phyloP scores from a whole-genome alignment of 2,113 vertebrate genomes.

The Cephalopholis sonnerati region DNA sequence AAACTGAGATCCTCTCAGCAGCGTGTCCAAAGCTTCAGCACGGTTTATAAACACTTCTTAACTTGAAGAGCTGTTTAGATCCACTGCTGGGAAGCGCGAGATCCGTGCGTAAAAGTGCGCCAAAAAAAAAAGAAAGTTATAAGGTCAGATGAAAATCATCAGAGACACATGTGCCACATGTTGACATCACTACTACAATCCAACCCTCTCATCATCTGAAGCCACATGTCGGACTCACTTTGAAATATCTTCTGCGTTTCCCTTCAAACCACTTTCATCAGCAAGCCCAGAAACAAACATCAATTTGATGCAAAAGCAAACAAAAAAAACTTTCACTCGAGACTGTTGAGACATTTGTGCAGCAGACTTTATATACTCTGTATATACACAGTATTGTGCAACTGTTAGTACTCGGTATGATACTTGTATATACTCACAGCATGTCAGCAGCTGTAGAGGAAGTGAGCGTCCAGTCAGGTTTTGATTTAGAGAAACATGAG shows the following conservation, averaged over 20 bases:
- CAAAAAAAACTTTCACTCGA: neutral
- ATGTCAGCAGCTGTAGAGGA: conserved; percentile 13
- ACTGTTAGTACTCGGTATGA: neutral
- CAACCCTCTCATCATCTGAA: neutral
- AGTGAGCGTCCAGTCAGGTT: neutral
- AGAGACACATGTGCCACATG: neutral
- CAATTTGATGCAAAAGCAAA: neutral
- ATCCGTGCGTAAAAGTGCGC: neutral
- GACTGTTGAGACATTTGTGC: neutral
- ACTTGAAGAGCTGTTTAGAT: neutral
- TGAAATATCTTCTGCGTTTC: neutral
- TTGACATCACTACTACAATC: neutral
- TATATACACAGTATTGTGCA: neutral
- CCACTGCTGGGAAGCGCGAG: neutral
- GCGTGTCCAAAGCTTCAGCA: neutral
- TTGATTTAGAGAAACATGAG: neutral
- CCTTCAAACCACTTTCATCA: neutral
- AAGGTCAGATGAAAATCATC: neutral
- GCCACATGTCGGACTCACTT: neutral
- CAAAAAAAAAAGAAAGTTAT: neutral
- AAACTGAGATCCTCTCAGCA: neutral
- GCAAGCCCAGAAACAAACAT: neutral
- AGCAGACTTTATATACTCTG: neutral
- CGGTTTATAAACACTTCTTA: neutral
- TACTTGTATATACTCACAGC: neutral